Evolutionary conservation across 1,140 invertebrate genomes (phyloP), one percentile per base, ranked within the genome.

Genomic region (Littorina saxatilis): DNA sequence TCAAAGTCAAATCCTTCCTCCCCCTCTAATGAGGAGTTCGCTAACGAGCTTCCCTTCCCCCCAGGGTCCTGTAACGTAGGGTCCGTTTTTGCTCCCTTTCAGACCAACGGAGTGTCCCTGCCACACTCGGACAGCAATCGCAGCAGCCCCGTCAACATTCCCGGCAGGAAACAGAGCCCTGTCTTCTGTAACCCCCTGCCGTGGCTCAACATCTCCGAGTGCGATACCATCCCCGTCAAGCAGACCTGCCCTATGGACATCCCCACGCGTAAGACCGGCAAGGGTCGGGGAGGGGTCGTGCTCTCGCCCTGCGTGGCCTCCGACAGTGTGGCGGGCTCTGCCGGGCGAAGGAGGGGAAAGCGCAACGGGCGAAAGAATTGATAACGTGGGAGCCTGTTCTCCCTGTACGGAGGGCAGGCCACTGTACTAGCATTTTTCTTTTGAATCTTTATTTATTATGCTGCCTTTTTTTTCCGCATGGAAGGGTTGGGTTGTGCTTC

Each of bases 1-100:
- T 78, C 76, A 76, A 52, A 29, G 47, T 43, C 72, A n/a, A 47
- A 74, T 61, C 43, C 52, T 29, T 17, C 43, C 43, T 76, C 74
- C 37, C 74, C 73, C 47, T 20, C 29, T 47, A 43, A 15, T 35
- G 27, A 23, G 29, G 35, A 27, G n/a, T 47, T 63, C 17, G 32
- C 39, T 29, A 40, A 29, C 27, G 39, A 5, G 43, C 2, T 32
- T 32, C 55, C 37, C 20, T 20, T 27, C 37, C 76, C 55, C 43
- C 35, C 66, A n/a, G 58, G 17, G 3, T 27, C 52, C 35, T 1
- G 29, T n/a, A n/a, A 35, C 9, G 2, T 61, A 29, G 32, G 4
- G 32, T 58, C 55, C n/a, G 76, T n/a, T 11, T 58, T n/a, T 40
- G 3, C 37, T 58, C 23, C 35, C 15, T 50, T 17, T 50, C 4